These are phyloP conservation scores for Cryptosula pallasiana DNA, from an alignment of 2,888 invertebrate species.

Conservation along the genomic window DNA sequence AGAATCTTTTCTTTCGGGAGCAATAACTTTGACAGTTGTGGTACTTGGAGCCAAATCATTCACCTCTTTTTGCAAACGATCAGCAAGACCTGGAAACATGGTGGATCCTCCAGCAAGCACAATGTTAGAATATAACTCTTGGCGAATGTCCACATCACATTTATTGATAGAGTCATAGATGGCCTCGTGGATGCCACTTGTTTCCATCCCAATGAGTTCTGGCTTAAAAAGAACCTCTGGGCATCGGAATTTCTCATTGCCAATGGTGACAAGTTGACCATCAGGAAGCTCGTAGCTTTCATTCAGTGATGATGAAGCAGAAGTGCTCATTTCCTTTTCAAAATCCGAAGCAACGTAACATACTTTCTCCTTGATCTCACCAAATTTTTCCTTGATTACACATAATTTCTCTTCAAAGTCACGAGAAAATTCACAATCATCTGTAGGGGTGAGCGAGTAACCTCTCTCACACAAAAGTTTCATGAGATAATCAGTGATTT, in stretches of 20 bases:
- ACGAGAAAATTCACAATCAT: conserved; percentile 56
- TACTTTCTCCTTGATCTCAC: conserved; percentile 90
- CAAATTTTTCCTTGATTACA: no score
- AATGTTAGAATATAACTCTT: conserved; percentile 58
- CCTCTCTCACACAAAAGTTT: conserved; percentile 58
- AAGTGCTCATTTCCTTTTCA: conserved; percentile 89
- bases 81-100: conserved; percentile 95
- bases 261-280: conserved; percentile 59
- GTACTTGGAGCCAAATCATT: conserved; percentile 69
- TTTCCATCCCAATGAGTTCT: conserved; percentile 50
- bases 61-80: conserved; percentile 96
- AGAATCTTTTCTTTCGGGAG: conserved; percentile 93
- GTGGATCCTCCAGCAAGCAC: conserved; percentile 89
- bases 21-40: conserved; percentile 70
- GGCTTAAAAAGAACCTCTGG: conserved; percentile 50
- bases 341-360: conserved; percentile 88
- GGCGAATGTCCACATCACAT: conserved; percentile 44
- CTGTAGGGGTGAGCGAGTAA: conserved; percentile 57
- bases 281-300: conserved; percentile 87
- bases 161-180: conserved; percentile 32
- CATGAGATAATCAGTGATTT: conserved; percentile 60
- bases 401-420: no score
- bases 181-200: conserved; percentile 40
- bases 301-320: conserved; percentile 79
- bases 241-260: conserved; percentile 38